Conservation (phyloP, 2,113 vertebrate genomes). For the Seriola dumerili region DNA sequence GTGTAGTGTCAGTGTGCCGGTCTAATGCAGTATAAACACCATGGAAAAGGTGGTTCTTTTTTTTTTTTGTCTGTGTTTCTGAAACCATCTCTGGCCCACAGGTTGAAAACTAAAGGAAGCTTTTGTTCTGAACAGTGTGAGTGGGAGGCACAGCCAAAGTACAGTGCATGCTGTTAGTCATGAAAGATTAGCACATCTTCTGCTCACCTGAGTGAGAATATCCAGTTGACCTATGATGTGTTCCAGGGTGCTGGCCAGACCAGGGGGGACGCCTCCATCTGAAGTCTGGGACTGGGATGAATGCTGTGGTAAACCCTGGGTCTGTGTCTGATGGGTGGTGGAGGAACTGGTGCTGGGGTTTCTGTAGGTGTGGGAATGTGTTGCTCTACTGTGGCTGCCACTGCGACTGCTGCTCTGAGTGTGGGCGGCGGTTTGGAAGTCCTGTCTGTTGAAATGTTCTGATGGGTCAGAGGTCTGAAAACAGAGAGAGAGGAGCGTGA, state of each 20-base stretch:
- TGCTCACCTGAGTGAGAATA: slow-evolving; percentile 94
- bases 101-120: slow-evolving; percentile 45
- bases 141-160: slow-evolving; percentile 43
- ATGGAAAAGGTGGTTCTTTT: neutral
- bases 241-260: slow-evolving; percentile 88
- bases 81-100: slow-evolving; percentile 33
- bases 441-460: slow-evolving; percentile 59
- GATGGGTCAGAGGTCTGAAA: slow-evolving; percentile 65
- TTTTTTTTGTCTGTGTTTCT: slow-evolving; percentile 19
- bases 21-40: slow-evolving; percentile 10
- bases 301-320: slow-evolving; percentile 18
- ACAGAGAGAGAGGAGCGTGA: slow-evolving; percentile 1
- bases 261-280: slow-evolving; percentile 76
- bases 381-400: slow-evolving; percentile 38
- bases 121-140: slow-evolving; percentile 57
- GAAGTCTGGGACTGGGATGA: slow-evolving; percentile 43
- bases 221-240: slow-evolving; percentile 95
- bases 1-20: neutral
- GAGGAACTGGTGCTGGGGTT: slow-evolving; percentile 37
- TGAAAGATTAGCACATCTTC: slow-evolving; percentile 43
- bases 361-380: slow-evolving; percentile 41
- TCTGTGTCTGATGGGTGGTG: slow-evolving; percentile 59
- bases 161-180: slow-evolving; percentile 44
- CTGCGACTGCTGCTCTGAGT: slow-evolving; percentile 37
- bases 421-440: slow-evolving; percentile 54